Conservation (phyloP, 2,797 vertebrate species). For the Artibeus lituratus region DNA sequence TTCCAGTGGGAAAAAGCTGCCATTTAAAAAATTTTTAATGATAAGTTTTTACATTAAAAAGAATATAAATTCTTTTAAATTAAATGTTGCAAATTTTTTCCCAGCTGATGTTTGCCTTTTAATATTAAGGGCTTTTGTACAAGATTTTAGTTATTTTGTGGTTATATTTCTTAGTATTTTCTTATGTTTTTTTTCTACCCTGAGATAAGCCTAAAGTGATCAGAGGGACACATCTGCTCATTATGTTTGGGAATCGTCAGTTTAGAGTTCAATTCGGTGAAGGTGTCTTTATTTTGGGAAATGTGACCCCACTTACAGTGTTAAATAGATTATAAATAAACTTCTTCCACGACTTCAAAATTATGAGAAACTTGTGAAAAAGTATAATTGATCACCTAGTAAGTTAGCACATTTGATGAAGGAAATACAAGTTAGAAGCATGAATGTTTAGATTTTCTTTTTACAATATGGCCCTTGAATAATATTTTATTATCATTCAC, state of each 20-base stretch:
- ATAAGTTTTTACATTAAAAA: not conserved
- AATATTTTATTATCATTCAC: not conserved
- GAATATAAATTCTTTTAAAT: not conserved
- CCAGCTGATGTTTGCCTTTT: not conserved
- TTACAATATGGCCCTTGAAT: not conserved
- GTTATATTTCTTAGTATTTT: not conserved
- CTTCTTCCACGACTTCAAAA: not conserved
- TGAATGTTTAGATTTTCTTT: not conserved
- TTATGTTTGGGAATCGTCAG: not conserved
- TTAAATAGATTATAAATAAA: not conserved
- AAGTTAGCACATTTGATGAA: not conserved
- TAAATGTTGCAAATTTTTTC: not conserved
- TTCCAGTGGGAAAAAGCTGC: not conserved
- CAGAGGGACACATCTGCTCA: not conserved
- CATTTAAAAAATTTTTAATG: not conserved
- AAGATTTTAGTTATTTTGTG: not conserved
- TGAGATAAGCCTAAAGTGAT: not conserved
- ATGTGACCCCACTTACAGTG: not conserved
- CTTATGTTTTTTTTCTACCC: not conserved
- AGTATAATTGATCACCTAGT: not conserved
- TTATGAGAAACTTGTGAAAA: not conserved
- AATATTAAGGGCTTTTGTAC: not conserved
- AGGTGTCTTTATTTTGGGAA: not conserved
- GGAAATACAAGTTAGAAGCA: not conserved
- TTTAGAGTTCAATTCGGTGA: not conserved